A percentile compares a stretch with the other conserved stretches of the same genome.
Evolutionary conservation across 2,888 invertebrate species (phyloP).

Genomic region (Acronicta alni): DNA sequence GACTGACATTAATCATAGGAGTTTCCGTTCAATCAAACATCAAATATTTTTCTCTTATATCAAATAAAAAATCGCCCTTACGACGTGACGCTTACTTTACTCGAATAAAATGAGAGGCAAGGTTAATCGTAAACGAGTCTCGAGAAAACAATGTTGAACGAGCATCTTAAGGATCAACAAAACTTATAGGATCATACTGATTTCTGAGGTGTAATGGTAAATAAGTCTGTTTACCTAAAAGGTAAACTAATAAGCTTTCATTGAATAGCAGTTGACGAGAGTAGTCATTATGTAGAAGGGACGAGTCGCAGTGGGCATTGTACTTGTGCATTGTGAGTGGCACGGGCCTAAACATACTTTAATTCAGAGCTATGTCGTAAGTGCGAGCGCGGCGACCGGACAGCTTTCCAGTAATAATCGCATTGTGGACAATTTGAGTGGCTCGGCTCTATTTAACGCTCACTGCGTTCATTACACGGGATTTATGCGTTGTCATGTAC

Average conservation of each 20-base stretch:
- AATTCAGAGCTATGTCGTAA: conserved; percentile 60
- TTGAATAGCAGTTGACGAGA: conserved; percentile 39
- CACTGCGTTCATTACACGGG: conserved; percentile 83
- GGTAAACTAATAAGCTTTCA: conserved; percentile 35
- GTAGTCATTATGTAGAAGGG: conserved; percentile 46
- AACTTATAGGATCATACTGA: too few species aligned
- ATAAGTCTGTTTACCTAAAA: too few species aligned
- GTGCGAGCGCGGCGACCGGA: conserved; percentile 64
- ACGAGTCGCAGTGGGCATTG: conserved; percentile 24
- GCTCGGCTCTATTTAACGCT: conserved; percentile 83
- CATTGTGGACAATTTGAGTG: conserved; percentile 86
- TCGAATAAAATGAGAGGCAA: too few species aligned
- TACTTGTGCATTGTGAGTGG: conserved; percentile 35
- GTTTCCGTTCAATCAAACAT: too few species aligned
- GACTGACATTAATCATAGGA: too few species aligned
- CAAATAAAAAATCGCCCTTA: too few species aligned
- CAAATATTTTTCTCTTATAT: too few species aligned
- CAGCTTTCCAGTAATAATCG: conserved; percentile 82
- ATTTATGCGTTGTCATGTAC: conserved; percentile 86
- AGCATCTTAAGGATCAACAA: too few species aligned
- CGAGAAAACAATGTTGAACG: too few species aligned
- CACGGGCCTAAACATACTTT: conserved; percentile 49
- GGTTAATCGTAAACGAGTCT: too few species aligned
- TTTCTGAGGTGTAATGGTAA: too few species aligned
- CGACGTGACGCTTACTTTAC: too few species aligned